A percentile compares a stretch with the other conserved stretches of the same genome.
phyloP scores from a whole-genome alignment of 2,888 invertebrate genomes.

The Prenolepis imparis region DNA sequence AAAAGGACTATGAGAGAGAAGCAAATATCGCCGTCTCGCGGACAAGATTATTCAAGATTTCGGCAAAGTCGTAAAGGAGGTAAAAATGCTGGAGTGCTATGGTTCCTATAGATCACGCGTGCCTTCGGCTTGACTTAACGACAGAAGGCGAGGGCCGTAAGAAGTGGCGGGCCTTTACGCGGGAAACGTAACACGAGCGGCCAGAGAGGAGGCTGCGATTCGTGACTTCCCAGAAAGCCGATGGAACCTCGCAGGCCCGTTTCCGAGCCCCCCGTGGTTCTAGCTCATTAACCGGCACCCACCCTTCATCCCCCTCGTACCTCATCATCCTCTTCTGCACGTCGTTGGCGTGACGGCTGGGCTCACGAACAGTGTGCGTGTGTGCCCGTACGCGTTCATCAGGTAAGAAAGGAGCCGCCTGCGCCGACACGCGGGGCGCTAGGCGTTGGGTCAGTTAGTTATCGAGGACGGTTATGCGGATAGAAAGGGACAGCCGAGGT shows the following conservation, averaged over 20 bases:
- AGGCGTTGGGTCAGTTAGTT: slow-evolving; percentile 82
- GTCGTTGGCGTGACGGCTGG: slow-evolving; percentile 76
- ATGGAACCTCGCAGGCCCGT: slow-evolving; percentile 63
- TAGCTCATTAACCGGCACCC: slow-evolving; percentile 84
- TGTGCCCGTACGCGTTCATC: slow-evolving; percentile 78
- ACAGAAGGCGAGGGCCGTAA: slow-evolving; percentile 43
- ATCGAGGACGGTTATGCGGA: slow-evolving; percentile 63
- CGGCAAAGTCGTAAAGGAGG: neutral
- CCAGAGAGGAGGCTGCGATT: slow-evolving; percentile 66
- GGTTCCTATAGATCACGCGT: slow-evolving; percentile 17
- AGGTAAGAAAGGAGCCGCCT: slow-evolving; percentile 86
- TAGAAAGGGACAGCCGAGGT: slow-evolving; percentile 60
- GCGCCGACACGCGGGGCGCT: slow-evolving; percentile 86
- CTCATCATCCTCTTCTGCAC: slow-evolving; percentile 71
- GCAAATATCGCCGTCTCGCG: neutral
- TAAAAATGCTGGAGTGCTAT: slow-evolving; percentile 1
- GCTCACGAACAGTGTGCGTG: slow-evolving; percentile 68
- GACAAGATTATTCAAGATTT: neutral
- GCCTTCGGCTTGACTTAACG: slow-evolving; percentile 37
- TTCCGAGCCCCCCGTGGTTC: slow-evolving; percentile 82
- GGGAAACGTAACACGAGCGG: slow-evolving; percentile 68
- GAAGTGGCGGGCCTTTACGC: slow-evolving; percentile 66
- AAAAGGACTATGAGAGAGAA: neutral
- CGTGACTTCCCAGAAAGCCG: slow-evolving; percentile 78
- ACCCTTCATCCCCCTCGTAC: slow-evolving; percentile 62